Base-by-base conservation (phyloP, 2,888 invertebrate genomes). In the Galerucella nymphaeae region DNA sequence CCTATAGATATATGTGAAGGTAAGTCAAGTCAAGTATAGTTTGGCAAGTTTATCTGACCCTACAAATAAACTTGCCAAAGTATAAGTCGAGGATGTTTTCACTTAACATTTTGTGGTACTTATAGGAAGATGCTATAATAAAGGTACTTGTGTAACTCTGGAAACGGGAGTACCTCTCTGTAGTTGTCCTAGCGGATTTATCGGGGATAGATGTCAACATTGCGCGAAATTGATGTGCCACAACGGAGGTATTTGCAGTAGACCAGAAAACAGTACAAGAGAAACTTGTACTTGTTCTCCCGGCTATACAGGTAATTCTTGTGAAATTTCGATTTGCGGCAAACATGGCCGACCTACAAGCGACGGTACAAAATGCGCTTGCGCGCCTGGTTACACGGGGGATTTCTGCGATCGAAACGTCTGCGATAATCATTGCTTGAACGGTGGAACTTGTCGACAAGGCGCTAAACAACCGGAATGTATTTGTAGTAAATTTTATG, bases 221-320 rank as follows among this genome's bases (percentile, higher is more conserved):
- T 92, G 92, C 79, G 84, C 87, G 1, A 87, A 88, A 72, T 81
- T 90, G 38, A 86, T 87, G 3, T 93, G 93, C 82, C 87, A 88
- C 69, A 91, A 92, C 83, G 89, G 89, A 14, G 92, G 92, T 16
- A 87, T 89, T 13, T 92, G 92, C 80, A 82, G 8, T 30, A 30
- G 86, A 0, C 86, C 87, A 64, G 86, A 81, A 0, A 86, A 85
- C 1, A 86, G 85, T 0, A 84, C 83, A 16, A 86, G 87, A 16
- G 86, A 87, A 53, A 85, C 85, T 61, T 92, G 92, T 82, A 73
- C 75, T 9, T 92, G 91, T 82, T 88, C 88, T 4, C 86, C 88
- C 76, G 90, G 91, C 70, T 91, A 86, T 80, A 84, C 82, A 78
- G 70, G 70, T 5, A 79, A 81, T 64, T 86, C 85, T 20, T 90